phyloP scores from a whole-genome alignment of 2,797 vertebrate genomes.

The Pelodytes ibericus region DNA sequence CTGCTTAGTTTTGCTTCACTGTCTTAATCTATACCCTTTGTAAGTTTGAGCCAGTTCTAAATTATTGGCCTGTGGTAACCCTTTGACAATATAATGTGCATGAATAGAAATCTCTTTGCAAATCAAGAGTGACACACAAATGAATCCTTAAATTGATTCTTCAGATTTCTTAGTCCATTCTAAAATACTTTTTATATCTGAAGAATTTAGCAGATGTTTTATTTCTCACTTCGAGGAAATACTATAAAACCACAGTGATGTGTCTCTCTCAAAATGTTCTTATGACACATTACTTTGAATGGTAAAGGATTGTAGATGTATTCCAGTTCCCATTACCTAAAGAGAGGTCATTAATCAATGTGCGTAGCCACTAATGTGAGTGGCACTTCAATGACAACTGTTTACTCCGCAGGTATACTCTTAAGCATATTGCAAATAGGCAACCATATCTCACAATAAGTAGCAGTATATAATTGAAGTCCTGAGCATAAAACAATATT shows the following conservation, averaged over 20 bases:
- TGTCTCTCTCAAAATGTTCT: conserved; percentile 5
- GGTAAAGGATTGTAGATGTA: conserved; percentile 21
- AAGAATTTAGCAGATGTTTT: conserved; percentile 18
- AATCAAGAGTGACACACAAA: conserved; percentile 53
- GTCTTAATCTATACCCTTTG: conserved; percentile 52
- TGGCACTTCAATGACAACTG: conserved; percentile 35
- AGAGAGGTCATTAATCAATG: conserved; percentile 40
- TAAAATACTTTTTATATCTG: conserved; percentile 36
- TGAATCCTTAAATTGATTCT: conserved; percentile 42
- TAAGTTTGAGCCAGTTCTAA: conserved; percentile 47
- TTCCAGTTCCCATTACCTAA: conserved; percentile 38
- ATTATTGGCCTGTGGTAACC: conserved; percentile 50
- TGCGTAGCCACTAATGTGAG: conserved; percentile 29
- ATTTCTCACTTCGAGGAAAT: conserved; percentile 1
- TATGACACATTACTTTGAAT: conserved; percentile 17
- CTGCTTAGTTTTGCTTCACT: conserved; percentile 50
- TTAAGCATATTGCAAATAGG: conserved; percentile 12
- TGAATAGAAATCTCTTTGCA: conserved; percentile 46
- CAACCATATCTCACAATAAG: conserved; percentile 7
- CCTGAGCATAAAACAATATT: background rate
- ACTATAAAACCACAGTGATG: background rate
- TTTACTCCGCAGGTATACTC: conserved; percentile 10
- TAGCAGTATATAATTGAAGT: background rate
- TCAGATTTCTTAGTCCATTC: conserved; percentile 18
- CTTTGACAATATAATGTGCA: conserved; percentile 49